phyloP scores from a whole-genome alignment of 2,888 invertebrate species.

The Toxonevra muliebris region DNA sequence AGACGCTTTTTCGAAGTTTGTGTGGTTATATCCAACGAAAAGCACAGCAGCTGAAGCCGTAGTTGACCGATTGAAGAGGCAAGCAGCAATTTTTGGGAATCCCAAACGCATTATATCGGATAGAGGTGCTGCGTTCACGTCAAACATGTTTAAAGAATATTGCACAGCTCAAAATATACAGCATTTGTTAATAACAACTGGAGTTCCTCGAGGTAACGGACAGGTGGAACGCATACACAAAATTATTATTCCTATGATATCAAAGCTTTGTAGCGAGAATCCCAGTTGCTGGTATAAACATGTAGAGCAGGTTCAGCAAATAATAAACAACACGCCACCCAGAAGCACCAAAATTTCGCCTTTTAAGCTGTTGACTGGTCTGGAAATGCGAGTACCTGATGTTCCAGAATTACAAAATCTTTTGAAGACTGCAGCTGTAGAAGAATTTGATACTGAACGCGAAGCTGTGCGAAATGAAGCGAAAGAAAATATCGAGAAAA shows the following conservation, averaged over 20 bases:
- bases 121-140: slow-evolving; percentile 57
- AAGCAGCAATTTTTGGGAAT: slow-evolving; percentile 24
- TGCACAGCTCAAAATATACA: slow-evolving; percentile 47
- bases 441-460: slow-evolving; percentile 6
- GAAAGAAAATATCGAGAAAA: slow-evolving; percentile 6
- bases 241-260: slow-evolving; percentile 51
- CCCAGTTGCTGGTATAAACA: slow-evolving; percentile 51
- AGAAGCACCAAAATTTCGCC: slow-evolving; percentile 26
- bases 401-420: slow-evolving; percentile 1
- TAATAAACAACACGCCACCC: slow-evolving; percentile 23
- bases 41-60: slow-evolving; percentile 47
- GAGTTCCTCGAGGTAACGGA: slow-evolving; percentile 54
- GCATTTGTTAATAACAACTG: slow-evolving; percentile 50
- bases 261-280: slow-evolving; percentile 53
- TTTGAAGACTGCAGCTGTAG: not conserved
- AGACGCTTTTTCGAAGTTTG: too few relatives aligned
- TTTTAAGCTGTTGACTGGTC: slow-evolving; percentile 18
- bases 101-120: slow-evolving; percentile 54
- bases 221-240: slow-evolving; percentile 55
- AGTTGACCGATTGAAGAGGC: slow-evolving; percentile 44
- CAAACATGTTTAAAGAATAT: slow-evolving; percentile 50
- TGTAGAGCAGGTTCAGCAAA: slow-evolving; percentile 32
- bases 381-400: slow-evolving; percentile 23
- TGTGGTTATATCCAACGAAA: slow-evolving; percentile 51
- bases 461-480: slow-evolving; percentile 6